These are phyloP conservation scores for Xiphydria camelus DNA, from an alignment of 2,888 invertebrate species.

Conservation along the genomic window DNA sequence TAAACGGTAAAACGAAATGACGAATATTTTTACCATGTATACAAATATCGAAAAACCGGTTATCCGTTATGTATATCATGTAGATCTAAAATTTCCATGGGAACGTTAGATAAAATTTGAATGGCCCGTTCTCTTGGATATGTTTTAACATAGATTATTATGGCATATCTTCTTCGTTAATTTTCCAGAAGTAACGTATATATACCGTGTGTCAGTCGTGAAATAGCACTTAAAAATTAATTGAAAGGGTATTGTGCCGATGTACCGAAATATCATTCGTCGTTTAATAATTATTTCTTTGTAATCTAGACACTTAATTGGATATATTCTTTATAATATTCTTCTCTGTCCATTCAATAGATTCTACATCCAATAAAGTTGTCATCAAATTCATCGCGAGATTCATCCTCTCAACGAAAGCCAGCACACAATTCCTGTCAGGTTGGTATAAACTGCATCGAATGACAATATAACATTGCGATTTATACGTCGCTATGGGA, in stretches of 20 bases:
- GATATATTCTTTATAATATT: neutral
- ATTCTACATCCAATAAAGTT: slow-evolving; percentile 64
- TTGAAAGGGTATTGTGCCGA: too few relatives aligned
- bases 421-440: slow-evolving; percentile 63
- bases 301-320: neutral
- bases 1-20: too few relatives aligned
- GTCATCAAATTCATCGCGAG: slow-evolving; percentile 62
- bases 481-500: too few relatives aligned
- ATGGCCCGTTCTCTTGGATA: slow-evolving; percentile 21
- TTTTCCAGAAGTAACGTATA: too few relatives aligned
- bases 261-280: neutral
- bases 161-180: too few relatives aligned
- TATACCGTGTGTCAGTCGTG: too few relatives aligned
- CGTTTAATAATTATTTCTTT: slow-evolving; percentile 8
- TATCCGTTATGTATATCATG: slow-evolving; percentile 7
- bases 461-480: too few relatives aligned
- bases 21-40: too few relatives aligned
- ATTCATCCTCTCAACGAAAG: slow-evolving; percentile 61
- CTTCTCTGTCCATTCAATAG: slow-evolving; percentile 37
- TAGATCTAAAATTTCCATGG: neutral
- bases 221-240: too few relatives aligned
- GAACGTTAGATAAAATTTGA: slow-evolving; percentile 15
- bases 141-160: slow-evolving; percentile 5
- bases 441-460: too few relatives aligned
- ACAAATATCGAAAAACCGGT: too few relatives aligned